Evolutionary conservation across 2,888 invertebrate species (phyloP), one percentile per base, ranked within the genome.

Genomic region (Phlogophora meticulosa): DNA sequence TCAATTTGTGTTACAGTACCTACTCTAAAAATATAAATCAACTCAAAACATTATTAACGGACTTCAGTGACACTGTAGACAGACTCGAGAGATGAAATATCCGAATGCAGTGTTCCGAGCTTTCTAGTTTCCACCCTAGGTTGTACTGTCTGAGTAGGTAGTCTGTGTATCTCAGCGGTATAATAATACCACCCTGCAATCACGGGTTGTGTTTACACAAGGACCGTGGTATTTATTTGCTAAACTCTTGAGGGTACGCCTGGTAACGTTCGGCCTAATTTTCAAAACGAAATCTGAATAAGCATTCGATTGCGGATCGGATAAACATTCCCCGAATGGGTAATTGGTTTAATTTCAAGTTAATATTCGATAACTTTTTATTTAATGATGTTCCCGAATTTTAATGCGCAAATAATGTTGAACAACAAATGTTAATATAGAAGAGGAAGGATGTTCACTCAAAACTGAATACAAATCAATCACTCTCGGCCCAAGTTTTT

Each of bases 161-260:
- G 61, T 45, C 70, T 64, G 49, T 60, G 68, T 71, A 73, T 73
- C 66, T 72, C 72, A n/a, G 28, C 53, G 45, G 73, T 64, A 73
- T 73, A 66, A 80, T 76, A 82, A 80, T 67, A 64, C 70, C 57
- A 34, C 38, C 62, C 59, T 85, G 89, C 89, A 92, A 93, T 93
- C 91, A 90, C 85, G 84, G 84, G 69, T 77, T 78, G 83, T 92
- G 90, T 93, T 92, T 91, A 87, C 90, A 81, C 83, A 89, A 89
- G 88, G 85, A 86, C 88, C 88, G 89, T 85, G 79, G 88, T 91
- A 91, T 93, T 93, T 93, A 93, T 93, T 93, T 93, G 89, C 91
- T 83, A 88, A 91, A 87, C 92, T 90, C 92, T 92, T 90, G 83
- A 88, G 88, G 87, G 89, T 86, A 85, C 88, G 86, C 82, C 82